phyloP scores from a whole-genome alignment of 1,140 invertebrate species.

The Polypedilum vanderplanki region DNA sequence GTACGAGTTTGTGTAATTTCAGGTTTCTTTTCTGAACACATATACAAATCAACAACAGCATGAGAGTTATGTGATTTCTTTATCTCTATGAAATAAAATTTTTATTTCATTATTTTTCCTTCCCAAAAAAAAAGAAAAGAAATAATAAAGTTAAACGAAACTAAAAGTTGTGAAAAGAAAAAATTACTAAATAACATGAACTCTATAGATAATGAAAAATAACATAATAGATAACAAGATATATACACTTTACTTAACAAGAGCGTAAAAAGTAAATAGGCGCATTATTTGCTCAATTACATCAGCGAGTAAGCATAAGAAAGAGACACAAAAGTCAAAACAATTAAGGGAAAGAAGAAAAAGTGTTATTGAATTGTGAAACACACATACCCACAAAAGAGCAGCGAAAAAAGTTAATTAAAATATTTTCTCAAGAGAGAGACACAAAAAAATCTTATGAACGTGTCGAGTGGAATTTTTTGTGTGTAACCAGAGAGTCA shows the following conservation, averaged over 20 bases:
- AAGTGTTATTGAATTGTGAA: neutral
- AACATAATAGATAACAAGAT: neutral
- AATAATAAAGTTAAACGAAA: neutral
- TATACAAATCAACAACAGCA: slow-evolving; percentile 20
- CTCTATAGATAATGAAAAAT: slow-evolving; percentile 9
- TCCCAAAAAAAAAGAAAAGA: no score
- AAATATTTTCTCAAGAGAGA: neutral
- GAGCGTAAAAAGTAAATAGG: neutral
- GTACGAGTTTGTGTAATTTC: slow-evolving; percentile 24
- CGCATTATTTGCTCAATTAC: slow-evolving; percentile 5
- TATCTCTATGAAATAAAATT: neutral
- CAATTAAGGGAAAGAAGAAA: slow-evolving; percentile 2
- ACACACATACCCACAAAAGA: neutral
- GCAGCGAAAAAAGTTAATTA: neutral
- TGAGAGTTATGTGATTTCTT: slow-evolving; percentile 25
- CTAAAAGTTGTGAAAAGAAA: neutral
- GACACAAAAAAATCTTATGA: neutral
- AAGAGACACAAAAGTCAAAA: slow-evolving; percentile 5
- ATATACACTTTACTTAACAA: neutral
- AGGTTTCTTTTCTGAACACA: slow-evolving; percentile 21
- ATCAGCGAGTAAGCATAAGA: neutral
- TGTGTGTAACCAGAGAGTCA: neutral
- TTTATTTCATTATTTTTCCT: neutral
- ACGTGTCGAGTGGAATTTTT: slow-evolving; percentile 21
- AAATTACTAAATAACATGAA: neutral